Evolutionary conservation across 2,888 invertebrate genomes (phyloP).

Genomic region (Proisotoma minuta): DNA sequence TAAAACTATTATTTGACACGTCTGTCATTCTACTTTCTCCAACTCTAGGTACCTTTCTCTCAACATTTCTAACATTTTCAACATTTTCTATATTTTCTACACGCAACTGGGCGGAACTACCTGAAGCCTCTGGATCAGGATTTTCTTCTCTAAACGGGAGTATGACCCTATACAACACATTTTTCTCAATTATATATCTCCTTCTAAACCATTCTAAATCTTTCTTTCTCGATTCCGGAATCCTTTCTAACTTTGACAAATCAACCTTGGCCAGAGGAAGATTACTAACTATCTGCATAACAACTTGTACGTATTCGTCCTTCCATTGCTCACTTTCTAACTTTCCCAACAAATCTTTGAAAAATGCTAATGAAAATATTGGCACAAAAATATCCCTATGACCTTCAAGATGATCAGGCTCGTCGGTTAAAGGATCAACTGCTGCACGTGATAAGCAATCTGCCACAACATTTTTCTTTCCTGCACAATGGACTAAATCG

Average conservation of each 20-base stretch:
- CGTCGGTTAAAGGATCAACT: not conserved
- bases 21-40: too few relatives aligned
- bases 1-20: too few relatives aligned
- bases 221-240: not conserved
- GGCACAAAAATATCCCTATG: conserved; percentile 11
- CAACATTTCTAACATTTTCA: too few relatives aligned
- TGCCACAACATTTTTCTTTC: conserved; percentile 26
- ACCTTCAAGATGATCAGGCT: conserved; percentile 4
- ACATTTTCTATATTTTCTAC: too few relatives aligned
- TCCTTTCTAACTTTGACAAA: not conserved
- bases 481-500: conserved; percentile 4
- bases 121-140: not conserved
- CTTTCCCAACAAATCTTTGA: not conserved
- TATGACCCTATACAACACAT: conserved; percentile 7
- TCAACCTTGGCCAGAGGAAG: not conserved
- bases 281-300: not conserved
- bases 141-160: conserved; percentile 8
- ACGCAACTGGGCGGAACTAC: too few relatives aligned
- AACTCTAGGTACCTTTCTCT: too few relatives aligned
- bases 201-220: not conserved
- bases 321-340: not conserved
- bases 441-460: conserved; percentile 27
- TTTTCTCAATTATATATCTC: not conserved
- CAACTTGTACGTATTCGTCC: not conserved
- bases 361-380: conserved; percentile 5